phyloP scores from a whole-genome alignment of 1,140 invertebrate species.

The Neotoxoptera formosana region DNA sequence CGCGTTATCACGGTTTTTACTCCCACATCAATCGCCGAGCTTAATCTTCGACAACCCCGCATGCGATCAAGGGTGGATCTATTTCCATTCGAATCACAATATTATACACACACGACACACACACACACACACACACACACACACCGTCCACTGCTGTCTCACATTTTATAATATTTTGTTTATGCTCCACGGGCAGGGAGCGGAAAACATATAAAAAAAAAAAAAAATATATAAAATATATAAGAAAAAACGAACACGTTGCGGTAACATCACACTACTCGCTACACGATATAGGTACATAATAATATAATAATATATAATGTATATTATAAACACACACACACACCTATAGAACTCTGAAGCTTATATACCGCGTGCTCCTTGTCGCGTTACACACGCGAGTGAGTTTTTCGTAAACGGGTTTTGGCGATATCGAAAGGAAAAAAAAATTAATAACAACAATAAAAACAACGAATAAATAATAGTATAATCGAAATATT shows the following conservation, averaged over 20 bases:
- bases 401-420: slow-evolving; percentile 26
- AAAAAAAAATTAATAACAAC: slow-evolving; percentile 14
- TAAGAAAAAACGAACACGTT: background rate
- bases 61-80: background rate
- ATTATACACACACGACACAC: background rate
- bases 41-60: background rate
- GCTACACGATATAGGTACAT: background rate
- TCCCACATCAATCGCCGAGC: background rate
- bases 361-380: background rate
- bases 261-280: background rate
- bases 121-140: background rate
- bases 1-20: background rate
- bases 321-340: background rate
- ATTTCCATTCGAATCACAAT: background rate
- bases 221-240: background rate
- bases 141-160: background rate
- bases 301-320: background rate
- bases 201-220: background rate
- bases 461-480: background rate
- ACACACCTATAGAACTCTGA: background rate
- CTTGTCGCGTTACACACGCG: slow-evolving; percentile 17
- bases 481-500: background rate
- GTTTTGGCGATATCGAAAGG: slow-evolving; percentile 1
- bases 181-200: background rate
- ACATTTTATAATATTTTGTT: slow-evolving; percentile 3